Conservation (phyloP, 2,888 invertebrate genomes). For the Stenolophus ochropezus region DNA sequence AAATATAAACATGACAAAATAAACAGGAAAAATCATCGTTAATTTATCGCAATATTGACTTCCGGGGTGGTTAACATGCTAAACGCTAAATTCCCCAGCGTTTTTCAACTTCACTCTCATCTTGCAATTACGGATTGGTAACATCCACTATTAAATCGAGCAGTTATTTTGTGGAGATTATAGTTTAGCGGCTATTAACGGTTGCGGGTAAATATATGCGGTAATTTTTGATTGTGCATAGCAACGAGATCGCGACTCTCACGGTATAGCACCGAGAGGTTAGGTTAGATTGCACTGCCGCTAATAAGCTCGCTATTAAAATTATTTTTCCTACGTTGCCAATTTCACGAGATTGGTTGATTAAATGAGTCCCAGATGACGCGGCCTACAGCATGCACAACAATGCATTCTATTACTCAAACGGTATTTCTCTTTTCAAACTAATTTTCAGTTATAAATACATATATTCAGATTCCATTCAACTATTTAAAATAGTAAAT, state of each 20-base stretch:
- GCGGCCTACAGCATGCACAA: background rate
- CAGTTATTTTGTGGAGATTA: constrained; percentile 55
- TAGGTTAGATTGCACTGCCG: background rate
- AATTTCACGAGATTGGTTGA: constrained; percentile 42
- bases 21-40: constrained; percentile 19
- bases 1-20: background rate
- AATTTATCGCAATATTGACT: constrained; percentile 42
- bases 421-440: no score
- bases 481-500: no score
- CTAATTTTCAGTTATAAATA: no score
- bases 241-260: constrained; percentile 13
- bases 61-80: constrained; percentile 42
- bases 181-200: constrained; percentile 56
- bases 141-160: constrained; percentile 47
- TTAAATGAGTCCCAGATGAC: constrained; percentile 8
- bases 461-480: no score
- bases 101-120: constrained; percentile 38
- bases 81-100: constrained; percentile 37
- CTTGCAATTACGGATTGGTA: constrained; percentile 42
- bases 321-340: constrained; percentile 32
- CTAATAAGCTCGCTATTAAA: constrained; percentile 38
- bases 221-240: constrained; percentile 54
- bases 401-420: background rate
- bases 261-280: constrained; percentile 16
- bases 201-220: constrained; percentile 52